Evolutionary conservation across 1,140 invertebrate genomes (phyloP).

Genomic region (Lasioglossum albipes): DNA sequence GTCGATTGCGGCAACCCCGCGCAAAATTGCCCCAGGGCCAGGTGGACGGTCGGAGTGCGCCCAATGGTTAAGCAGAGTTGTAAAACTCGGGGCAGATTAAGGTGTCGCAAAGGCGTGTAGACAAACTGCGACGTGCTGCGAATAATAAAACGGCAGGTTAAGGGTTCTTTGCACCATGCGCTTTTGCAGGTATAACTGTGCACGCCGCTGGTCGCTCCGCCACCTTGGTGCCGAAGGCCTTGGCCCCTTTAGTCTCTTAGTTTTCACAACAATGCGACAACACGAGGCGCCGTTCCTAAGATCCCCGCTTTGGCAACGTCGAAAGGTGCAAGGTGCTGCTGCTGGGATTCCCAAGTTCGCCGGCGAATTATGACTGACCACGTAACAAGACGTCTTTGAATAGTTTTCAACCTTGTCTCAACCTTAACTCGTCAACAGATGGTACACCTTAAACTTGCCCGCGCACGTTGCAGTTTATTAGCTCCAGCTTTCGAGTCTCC

Average conservation of each 20-base stretch:
- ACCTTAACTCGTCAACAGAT: no score
- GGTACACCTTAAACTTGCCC: no score
- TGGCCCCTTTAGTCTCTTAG: neutral
- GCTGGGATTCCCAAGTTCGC: neutral
- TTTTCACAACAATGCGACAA: neutral
- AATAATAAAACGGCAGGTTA: slow-evolving; percentile 66
- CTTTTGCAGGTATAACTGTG: slow-evolving; percentile 11
- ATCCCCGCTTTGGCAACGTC: no score
- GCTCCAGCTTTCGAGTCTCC: no score
- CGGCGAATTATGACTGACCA: no score
- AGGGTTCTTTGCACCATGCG: slow-evolving; percentile 25
- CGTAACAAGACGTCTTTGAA: no score
- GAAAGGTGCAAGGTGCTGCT: neutral
- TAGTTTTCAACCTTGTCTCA: no score
- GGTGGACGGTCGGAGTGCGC: slow-evolving; percentile 44
- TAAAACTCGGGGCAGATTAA: slow-evolving; percentile 68
- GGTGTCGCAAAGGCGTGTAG: slow-evolving; percentile 52
- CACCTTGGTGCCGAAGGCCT: slow-evolving; percentile 22
- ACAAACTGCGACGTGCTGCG: slow-evolving; percentile 30
- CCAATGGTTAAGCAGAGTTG: slow-evolving; percentile 45
- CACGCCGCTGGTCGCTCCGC: neutral
- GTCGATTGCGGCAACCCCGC: no score
- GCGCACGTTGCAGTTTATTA: no score
- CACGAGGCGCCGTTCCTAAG: slow-evolving; percentile 1
- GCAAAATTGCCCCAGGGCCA: slow-evolving; percentile 42